A percentile compares a stretch with the other conserved stretches of the same genome.
Evolutionary conservation across 2,113 vertebrate genomes (phyloP).

Genomic region (Clarias magur): DNA sequence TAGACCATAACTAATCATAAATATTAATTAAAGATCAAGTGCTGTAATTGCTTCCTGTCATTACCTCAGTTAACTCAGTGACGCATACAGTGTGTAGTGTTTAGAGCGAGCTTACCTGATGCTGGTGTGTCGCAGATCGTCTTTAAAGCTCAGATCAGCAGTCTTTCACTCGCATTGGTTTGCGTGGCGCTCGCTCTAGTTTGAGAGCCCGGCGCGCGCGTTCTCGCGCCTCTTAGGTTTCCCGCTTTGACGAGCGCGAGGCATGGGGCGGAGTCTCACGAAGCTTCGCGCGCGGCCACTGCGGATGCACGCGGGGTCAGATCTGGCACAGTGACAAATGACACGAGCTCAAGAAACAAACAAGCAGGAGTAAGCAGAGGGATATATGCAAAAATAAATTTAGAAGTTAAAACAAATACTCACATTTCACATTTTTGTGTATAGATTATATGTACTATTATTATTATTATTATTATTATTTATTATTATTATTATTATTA

Average conservation of each 20-base stretch:
- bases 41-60: not conserved
- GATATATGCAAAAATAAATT: not conserved
- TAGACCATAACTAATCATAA: not conserved
- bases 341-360: not conserved
- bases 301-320: not conserved
- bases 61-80: not conserved
- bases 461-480: not conserved
- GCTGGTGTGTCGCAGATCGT: not conserved
- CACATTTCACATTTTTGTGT: too few relatives aligned
- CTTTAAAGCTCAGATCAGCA: not conserved
- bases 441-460: not conserved
- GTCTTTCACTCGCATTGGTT: not conserved
- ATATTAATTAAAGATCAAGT: not conserved
- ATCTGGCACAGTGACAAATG: not conserved
- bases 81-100: not conserved
- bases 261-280: not conserved
- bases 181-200: not conserved
- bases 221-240: not conserved
- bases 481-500: not conserved
- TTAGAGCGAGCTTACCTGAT: not conserved
- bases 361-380: not conserved
- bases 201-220: not conserved
- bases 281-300: not conserved
- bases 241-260: slow-evolving; percentile 9
- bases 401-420: not conserved